Evolutionary conservation across 2,888 invertebrate species (phyloP).

Genomic region (Drosophila nigritarsus): DNA sequence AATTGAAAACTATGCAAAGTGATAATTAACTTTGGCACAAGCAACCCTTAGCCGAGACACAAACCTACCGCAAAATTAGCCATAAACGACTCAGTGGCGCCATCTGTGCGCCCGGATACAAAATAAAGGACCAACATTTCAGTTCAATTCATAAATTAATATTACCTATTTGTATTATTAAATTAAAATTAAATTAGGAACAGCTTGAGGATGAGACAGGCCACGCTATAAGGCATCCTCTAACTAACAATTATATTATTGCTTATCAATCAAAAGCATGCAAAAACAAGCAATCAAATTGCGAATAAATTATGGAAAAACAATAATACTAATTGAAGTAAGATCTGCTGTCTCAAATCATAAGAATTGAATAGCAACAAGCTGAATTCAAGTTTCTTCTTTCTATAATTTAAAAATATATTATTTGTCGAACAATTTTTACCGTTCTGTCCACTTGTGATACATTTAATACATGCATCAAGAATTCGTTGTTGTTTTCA

Average conservation of each 20-base stretch:
- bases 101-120: conserved; percentile 37
- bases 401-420: not conserved
- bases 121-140: not conserved
- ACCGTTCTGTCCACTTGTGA: not conserved
- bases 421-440: not conserved
- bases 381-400: not conserved
- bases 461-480: not conserved
- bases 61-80: conserved; percentile 78
- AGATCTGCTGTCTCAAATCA: not conserved
- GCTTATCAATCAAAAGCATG: not conserved
- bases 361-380: not conserved
- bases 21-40: conserved; percentile 45
- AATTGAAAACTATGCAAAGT: conserved; percentile 51
- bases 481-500: not conserved
- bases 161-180: not conserved
- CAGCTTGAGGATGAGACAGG: conserved; percentile 63
- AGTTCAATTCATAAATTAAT: not conserved
- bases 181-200: not conserved
- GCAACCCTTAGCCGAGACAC: conserved; percentile 61
- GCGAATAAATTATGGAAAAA: not conserved
- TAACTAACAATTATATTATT: not conserved
- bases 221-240: conserved; percentile 71
- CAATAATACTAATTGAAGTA: not conserved
- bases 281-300: not conserved
- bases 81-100: conserved; percentile 73